These are phyloP conservation scores for Dryococelus australis DNA, from an alignment of 2,888 invertebrate genomes.

Conservation along the genomic window DNA sequence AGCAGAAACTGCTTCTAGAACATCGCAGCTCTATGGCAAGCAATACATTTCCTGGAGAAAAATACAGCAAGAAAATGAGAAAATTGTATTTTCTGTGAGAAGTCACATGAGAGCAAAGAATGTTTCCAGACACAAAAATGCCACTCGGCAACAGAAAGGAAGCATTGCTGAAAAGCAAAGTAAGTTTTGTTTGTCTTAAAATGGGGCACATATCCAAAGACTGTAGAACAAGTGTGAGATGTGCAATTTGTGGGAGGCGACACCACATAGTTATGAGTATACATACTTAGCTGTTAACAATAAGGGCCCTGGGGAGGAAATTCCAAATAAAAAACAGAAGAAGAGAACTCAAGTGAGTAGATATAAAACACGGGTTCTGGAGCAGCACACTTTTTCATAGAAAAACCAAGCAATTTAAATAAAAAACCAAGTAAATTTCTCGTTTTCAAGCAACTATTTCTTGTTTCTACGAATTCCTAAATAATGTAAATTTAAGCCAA, in stretches of 20 bases:
- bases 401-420: no score
- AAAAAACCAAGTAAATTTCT: no score
- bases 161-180: background rate
- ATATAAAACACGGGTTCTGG: no score
- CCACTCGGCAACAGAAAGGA: background rate
- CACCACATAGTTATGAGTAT: background rate
- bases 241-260: no score
- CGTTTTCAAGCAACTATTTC: no score
- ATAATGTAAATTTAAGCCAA: no score
- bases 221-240: background rate
- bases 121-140: background rate
- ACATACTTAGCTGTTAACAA: background rate
- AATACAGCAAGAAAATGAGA: background rate
- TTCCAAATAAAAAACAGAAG: background rate
- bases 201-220: background rate
- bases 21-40: background rate
- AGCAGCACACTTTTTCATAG: no score
- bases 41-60: no score
- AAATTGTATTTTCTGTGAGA: background rate
- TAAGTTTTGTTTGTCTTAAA: background rate
- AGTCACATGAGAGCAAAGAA: background rate
- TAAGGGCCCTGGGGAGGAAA: background rate
- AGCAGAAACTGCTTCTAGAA: background rate
- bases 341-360: background rate
- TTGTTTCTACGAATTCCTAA: no score